Conservation (phyloP, 53 echinoderm and acorn worm genomes). For the Apostichopus leukothele region DNA sequence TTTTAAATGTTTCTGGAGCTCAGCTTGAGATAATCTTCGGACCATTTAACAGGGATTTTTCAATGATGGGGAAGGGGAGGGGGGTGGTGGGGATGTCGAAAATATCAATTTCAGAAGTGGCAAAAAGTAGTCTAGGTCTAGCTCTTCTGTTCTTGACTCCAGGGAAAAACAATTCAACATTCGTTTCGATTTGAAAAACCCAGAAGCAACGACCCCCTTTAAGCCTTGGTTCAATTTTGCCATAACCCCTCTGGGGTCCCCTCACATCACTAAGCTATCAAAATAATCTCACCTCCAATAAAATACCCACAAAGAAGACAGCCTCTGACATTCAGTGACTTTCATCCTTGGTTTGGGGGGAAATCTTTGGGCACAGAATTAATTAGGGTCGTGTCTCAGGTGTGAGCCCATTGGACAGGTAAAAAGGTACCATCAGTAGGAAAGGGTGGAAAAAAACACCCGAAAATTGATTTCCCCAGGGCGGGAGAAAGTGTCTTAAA, state of each 20-base stretch:
- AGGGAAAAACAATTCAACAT: too few species aligned
- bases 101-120: too few species aligned
- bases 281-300: constrained; percentile 27
- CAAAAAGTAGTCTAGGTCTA: too few species aligned
- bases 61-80: too few species aligned
- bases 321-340: constrained; percentile 8
- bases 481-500: neutral
- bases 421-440: neutral
- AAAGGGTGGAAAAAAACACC: neutral
- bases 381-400: constrained; percentile 22
- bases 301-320: neutral
- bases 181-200: neutral
- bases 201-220: neutral
- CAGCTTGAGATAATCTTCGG: too few species aligned
- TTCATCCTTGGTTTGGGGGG: constrained; percentile 32
- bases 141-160: too few species aligned
- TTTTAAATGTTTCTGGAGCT: too few species aligned
- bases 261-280: constrained; percentile 39
- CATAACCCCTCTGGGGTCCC: constrained; percentile 9
- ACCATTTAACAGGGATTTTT: too few species aligned
- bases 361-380: constrained; percentile 14
- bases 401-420: constrained; percentile 22
- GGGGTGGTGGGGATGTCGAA: too few species aligned
- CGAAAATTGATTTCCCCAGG: neutral
- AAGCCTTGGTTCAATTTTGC: neutral